Conservation (phyloP, 2,797 vertebrate species). For the Enteromius unitaeniatus region DNA sequence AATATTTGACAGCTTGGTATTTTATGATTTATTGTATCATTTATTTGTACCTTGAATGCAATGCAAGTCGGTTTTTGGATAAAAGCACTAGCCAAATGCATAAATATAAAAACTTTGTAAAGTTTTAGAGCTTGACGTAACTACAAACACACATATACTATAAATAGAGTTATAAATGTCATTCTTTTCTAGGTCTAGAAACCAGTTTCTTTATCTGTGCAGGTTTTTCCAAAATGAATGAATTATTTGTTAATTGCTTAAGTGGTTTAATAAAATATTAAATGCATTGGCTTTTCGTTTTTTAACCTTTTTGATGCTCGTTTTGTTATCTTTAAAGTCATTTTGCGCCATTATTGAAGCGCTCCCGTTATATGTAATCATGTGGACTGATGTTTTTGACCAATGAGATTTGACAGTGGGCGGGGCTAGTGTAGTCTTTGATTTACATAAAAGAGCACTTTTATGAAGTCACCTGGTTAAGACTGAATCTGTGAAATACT, state of each 20-base stretch:
- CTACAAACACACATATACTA: background rate
- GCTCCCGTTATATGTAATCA: too few species aligned
- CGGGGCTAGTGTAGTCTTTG: background rate
- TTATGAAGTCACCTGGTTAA: background rate
- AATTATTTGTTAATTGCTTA: background rate
- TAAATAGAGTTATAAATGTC: background rate
- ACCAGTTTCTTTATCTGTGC: background rate
- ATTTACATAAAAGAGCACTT: background rate
- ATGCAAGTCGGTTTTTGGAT: background rate
- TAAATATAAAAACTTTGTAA: background rate
- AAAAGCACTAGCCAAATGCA: background rate
- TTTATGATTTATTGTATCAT: too few species aligned
- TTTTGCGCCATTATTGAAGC: background rate
- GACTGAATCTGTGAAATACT: background rate
- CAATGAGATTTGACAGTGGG: background rate
- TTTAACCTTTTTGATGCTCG: background rate
- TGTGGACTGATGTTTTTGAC: background rate
- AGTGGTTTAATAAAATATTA: background rate
- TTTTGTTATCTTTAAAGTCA: background rate
- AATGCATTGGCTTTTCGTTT: background rate
- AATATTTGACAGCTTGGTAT: too few species aligned
- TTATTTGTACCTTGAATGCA: background rate
- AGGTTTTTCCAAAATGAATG: background rate
- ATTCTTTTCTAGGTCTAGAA: background rate
- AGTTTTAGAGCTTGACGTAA: background rate